phyloP scores from a whole-genome alignment of 1,140 invertebrate genomes.

The Telenomus remus region DNA sequence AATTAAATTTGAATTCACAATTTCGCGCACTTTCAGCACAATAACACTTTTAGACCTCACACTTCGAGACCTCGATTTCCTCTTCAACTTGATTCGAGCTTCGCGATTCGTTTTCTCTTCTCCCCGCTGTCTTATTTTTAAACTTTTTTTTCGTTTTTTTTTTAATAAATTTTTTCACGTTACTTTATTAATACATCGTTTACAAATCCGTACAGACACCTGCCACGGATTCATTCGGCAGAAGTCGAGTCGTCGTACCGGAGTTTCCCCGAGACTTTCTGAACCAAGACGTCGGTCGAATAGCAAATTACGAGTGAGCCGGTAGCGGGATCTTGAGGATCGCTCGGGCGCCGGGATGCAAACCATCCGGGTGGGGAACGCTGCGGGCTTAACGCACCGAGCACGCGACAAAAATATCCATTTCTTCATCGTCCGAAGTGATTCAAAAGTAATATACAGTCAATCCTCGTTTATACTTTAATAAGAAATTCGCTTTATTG shows the following conservation, averaged over 20 bases:
- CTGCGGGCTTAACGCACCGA: conserved; percentile 63
- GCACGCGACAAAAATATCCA: conserved; percentile 60
- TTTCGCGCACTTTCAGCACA: conserved; percentile 63
- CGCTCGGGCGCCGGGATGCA: conserved; percentile 43
- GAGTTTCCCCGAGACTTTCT: conserved; percentile 83
- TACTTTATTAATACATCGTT: conserved; percentile 21
- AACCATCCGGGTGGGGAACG: conserved; percentile 62
- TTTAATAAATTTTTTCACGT: neutral
- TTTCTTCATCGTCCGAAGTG: conserved; percentile 13
- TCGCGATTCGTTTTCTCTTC: conserved; percentile 36
- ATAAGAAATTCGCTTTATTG: too few relatives aligned
- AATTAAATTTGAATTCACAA: conserved; percentile 30
- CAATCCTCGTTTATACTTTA: neutral
- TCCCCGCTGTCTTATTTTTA: conserved; percentile 37
- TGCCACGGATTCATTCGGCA: conserved; percentile 81
- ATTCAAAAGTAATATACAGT: conserved; percentile 9
- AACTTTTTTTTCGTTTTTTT: conserved; percentile 14
- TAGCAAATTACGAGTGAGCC: conserved; percentile 83
- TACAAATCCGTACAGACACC: conserved; percentile 14
- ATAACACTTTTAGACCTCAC: conserved; percentile 32
- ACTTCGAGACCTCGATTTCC: conserved; percentile 7
- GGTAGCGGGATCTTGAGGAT: conserved; percentile 65
- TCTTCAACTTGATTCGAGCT: conserved; percentile 29
- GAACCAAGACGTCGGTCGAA: conserved; percentile 92
- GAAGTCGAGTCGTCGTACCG: conserved; percentile 86